phyloP scores from a whole-genome alignment of 2,113 vertebrate species.

The Gobius niger region DNA sequence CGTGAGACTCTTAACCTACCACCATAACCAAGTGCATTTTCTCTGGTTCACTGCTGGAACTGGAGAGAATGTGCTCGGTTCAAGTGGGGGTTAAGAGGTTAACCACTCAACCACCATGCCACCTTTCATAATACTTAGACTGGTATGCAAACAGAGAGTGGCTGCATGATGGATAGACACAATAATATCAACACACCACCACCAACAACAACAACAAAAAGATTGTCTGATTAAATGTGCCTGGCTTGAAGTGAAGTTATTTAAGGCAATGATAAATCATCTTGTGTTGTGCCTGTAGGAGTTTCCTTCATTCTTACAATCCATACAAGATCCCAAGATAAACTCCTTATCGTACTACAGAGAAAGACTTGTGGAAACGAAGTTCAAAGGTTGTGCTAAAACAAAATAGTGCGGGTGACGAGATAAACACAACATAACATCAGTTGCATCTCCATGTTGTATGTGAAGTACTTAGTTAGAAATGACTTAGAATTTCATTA shows the following conservation, averaged over 20 bases:
- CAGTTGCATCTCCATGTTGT: not conserved
- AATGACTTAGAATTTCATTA: too few species aligned
- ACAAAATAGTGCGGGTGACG: not conserved
- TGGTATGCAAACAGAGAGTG: not conserved
- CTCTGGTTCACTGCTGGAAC: too few species aligned
- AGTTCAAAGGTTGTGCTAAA: not conserved
- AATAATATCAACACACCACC: not conserved
- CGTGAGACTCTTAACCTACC: too few species aligned
- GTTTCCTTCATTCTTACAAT: not conserved
- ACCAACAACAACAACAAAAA: not conserved
- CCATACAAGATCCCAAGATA: not conserved
- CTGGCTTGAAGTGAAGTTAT: slow-evolving; percentile 1
- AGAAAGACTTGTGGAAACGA: not conserved
- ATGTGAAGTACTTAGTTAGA: too few species aligned
- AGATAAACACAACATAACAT: not conserved
- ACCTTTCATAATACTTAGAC: not conserved
- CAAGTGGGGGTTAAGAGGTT: too few species aligned
- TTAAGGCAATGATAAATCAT: not conserved
- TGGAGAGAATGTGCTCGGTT: too few species aligned
- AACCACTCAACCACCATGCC: too few species aligned
- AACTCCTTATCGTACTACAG: not conserved
- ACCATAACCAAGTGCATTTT: too few species aligned
- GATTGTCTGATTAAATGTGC: not conserved
- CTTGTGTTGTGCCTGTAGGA: not conserved
- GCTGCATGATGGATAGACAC: not conserved